Conservation (phyloP, 2,797 vertebrate genomes). For the Takifugu ocellatus region DNA sequence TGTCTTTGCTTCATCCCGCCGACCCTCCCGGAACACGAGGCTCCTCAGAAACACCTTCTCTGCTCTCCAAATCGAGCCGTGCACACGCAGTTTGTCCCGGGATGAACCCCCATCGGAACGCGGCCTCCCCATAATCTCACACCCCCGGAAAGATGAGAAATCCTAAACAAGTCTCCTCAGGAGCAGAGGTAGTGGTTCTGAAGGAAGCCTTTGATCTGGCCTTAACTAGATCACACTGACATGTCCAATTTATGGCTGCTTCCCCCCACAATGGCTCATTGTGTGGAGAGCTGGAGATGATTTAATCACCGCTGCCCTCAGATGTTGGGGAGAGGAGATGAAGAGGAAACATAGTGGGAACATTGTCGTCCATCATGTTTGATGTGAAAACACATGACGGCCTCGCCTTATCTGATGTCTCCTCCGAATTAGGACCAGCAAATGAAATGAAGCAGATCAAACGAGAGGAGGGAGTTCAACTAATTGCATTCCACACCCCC, state of each 20-base stretch:
- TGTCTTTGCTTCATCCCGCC: too few species aligned
- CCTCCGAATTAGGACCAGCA: slow-evolving; percentile 57
- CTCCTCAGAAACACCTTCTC: slow-evolving; percentile 17
- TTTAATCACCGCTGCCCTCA: slow-evolving; percentile 64
- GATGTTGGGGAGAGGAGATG: slow-evolving; percentile 61
- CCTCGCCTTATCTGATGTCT: slow-evolving; percentile 65
- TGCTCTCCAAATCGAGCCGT: slow-evolving; percentile 27
- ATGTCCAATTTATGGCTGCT: slow-evolving; percentile 53
- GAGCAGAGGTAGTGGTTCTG: slow-evolving; percentile 39
- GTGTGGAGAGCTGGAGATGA: slow-evolving; percentile 59
- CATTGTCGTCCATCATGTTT: slow-evolving; percentile 67
- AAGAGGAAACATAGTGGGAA: slow-evolving; percentile 57
- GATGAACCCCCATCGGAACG: slow-evolving; percentile 51
- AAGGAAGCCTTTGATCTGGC: slow-evolving; percentile 53
- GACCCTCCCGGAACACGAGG: too few species aligned
- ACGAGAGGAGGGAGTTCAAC: slow-evolving; percentile 49
- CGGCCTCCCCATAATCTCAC: slow-evolving; percentile 56
- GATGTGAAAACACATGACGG: slow-evolving; percentile 68
- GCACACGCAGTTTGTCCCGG: slow-evolving; percentile 15
- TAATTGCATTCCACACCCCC: slow-evolving; percentile 63
- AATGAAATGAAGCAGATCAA: slow-evolving; percentile 68
- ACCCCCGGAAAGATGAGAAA: slow-evolving; percentile 21
- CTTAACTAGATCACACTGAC: slow-evolving; percentile 54
- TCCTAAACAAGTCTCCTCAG: slow-evolving; percentile 37
- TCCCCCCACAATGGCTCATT: slow-evolving; percentile 61